These are phyloP conservation scores for Drosophila orosa DNA, from an alignment of 1,140 invertebrate species.

Conservation along the genomic window DNA sequence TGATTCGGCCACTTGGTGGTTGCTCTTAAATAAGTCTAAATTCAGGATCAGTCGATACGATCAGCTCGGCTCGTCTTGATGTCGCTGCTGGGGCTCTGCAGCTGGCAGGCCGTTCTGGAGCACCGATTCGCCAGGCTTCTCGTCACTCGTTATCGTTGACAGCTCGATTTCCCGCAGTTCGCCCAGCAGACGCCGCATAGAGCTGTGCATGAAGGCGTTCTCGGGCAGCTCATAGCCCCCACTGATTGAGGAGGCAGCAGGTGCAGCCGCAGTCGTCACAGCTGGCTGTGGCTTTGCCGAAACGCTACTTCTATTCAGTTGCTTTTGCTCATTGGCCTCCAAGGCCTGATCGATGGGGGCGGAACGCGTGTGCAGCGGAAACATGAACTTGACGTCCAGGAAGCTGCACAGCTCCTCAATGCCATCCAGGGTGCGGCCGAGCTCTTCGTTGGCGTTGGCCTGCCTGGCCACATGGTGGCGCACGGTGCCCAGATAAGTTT, in stretches of 20 bases:
- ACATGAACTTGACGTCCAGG: constrained; percentile 73
- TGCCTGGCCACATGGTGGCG: constrained; percentile 70
- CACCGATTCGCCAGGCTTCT: constrained; percentile 52
- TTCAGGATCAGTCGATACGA: constrained; percentile 59
- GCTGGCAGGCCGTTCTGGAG: constrained; percentile 67
- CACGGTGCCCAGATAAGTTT: constrained; percentile 79
- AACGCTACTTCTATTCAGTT: constrained; percentile 20
- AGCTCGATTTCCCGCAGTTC: constrained; percentile 71
- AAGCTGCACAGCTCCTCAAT: constrained; percentile 84
- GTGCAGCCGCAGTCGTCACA: not conserved
- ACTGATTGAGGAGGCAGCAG: too few relatives aligned
- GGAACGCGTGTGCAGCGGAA: constrained; percentile 57
- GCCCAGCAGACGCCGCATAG: constrained; percentile 66
- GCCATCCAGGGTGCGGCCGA: constrained; percentile 82
- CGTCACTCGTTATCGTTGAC: constrained; percentile 70
- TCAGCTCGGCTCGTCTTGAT: constrained; percentile 38
- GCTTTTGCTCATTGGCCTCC: constrained; percentile 80
- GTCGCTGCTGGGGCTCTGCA: constrained; percentile 65
- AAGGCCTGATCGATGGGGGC: constrained; percentile 77
- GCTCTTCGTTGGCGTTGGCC: constrained; percentile 63
- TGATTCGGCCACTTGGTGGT: constrained; percentile 41
- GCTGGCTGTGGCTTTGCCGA: not conserved
- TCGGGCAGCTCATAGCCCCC: constrained; percentile 69
- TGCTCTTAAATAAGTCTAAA: constrained; percentile 24
- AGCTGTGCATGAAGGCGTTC: constrained; percentile 73